Conservation (phyloP, 2,888 invertebrate species). For the Protophormia terraenovae region DNA sequence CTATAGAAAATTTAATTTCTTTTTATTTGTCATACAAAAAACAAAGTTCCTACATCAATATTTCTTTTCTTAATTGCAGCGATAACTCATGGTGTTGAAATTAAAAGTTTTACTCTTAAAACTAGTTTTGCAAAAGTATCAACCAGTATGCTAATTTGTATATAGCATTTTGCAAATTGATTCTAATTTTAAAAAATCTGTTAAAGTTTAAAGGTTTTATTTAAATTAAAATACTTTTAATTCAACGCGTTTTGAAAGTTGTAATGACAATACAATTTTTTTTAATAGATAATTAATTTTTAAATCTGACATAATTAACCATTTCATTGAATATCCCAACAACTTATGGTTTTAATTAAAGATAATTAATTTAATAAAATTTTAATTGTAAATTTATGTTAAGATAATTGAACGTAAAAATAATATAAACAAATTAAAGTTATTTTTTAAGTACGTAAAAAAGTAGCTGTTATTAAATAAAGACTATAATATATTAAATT, state of each 20-base stretch:
- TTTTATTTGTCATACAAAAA: no score
- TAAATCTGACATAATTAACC: not conserved
- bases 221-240: not conserved
- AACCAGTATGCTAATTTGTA: conserved; percentile 12
- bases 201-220: conserved; percentile 13
- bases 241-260: not conserved
- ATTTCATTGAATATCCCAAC: not conserved
- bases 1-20: no score
- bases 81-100: no score
- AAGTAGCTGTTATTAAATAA: no score
- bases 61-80: no score
- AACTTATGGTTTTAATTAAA: not conserved
- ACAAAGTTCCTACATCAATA: no score
- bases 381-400: no score
- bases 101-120: no score
- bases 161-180: not conserved
- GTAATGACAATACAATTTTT: conserved; percentile 29
- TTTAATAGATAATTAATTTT: conserved; percentile 31
- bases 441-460: no score
- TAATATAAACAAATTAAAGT: no score
- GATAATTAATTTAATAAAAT: not conserved
- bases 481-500: no score
- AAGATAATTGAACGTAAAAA: no score
- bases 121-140: not conserved
- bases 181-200: not conserved